Evolutionary conservation across 2,888 invertebrate species (phyloP), one percentile per base, ranked within the genome.

Genomic region (Caenorhabditis sp.): DNA sequence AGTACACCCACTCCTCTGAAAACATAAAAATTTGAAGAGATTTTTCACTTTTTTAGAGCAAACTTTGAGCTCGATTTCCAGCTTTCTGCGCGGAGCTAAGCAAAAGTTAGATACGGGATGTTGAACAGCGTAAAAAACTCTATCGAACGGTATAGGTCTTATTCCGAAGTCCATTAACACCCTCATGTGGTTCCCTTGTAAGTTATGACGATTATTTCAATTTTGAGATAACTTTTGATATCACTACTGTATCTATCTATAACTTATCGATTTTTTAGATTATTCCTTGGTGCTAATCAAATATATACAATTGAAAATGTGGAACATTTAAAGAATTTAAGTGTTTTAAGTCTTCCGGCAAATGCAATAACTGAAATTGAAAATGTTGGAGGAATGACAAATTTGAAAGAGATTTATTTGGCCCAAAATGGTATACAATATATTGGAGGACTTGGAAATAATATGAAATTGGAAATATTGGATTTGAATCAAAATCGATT

Each of bases 221-320:
- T 52, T 5, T 12, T 7, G 56, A 21, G 14, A 23, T 56, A n/a
- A 25, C n/a, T n/a, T 52, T 21, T 7, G 20, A 54, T 54, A 52
- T 52, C 17, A 52, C n/a, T n/a, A n/a, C n/a, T n/a, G n/a, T n/a
- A n/a, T n/a, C n/a, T n/a, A n/a, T 36, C 10, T 36, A 36, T 8
- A 36, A 57, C 8, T 12, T 26, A 26, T 12, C 17, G 5, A 21
- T 36, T 25, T 58, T 66, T 71, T 89, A 91, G 0, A 82, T 90
- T 97, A 1, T 97, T 93, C 89, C 89, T 97, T 64, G 97, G 97
- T 1, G 97, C 97, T 89, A 99, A 99, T 89, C 97, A 97, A 90
- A 94, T 97, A 75, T 90, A 91, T 0, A 92, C 92, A 89, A 92
- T 99, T 59, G 91, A 94, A 84, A 81, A 81, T 53, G 50, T 81